phyloP scores from a whole-genome alignment of 2,113 vertebrate species.

The Lasiurus cinereus region DNA sequence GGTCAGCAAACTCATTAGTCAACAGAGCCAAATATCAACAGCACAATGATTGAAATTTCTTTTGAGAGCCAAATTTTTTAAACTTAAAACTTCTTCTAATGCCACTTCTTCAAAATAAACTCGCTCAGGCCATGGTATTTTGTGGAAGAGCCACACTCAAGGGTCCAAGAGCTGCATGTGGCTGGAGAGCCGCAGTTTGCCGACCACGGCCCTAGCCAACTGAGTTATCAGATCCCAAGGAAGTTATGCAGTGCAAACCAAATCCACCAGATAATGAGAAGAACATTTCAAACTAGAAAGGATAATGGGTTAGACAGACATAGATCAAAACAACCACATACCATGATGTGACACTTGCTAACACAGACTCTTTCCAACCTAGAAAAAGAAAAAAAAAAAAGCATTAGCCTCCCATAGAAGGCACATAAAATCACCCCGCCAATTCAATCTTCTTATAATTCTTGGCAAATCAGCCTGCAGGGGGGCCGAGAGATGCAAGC shows the following conservation, averaged over 20 bases:
- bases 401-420: slow-evolving; percentile 16
- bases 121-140: too few species aligned
- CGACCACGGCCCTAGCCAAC: not conserved
- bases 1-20: too few species aligned
- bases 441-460: not conserved
- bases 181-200: too few species aligned
- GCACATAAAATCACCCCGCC: not conserved
- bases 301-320: slow-evolving; percentile 6
- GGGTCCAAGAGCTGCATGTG: too few species aligned
- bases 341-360: slow-evolving; percentile 14
- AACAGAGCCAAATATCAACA: too few species aligned
- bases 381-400: slow-evolving; percentile 44
- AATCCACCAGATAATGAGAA: slow-evolving; percentile 32
- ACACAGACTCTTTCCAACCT: slow-evolving; percentile 50
- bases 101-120: too few species aligned
- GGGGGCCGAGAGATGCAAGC: not conserved
- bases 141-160: too few species aligned
- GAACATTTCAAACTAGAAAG: slow-evolving; percentile 55
- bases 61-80: too few species aligned
- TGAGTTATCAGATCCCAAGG: not conserved
- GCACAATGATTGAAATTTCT: too few species aligned
- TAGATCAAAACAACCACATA: slow-evolving; percentile 60
- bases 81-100: too few species aligned
- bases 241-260: not conserved
- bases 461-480: not conserved